These are phyloP conservation scores for Holocentrus rufus DNA, from an alignment of 2,797 vertebrate species.

Conservation along the genomic window DNA sequence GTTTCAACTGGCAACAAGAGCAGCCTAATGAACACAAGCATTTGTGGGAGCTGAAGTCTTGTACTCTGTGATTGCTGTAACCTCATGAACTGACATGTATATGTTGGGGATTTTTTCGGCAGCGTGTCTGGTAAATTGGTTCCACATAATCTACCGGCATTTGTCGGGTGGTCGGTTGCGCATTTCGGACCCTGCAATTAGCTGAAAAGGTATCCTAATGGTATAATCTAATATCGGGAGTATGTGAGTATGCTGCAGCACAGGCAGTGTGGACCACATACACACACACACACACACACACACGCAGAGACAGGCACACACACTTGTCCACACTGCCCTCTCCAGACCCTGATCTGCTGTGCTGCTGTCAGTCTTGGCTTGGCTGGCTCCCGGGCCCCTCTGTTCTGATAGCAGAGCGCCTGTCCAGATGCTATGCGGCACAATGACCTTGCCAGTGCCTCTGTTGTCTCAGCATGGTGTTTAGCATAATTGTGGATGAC, in stretches of 20 bases:
- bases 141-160: too few relatives aligned
- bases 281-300: background rate
- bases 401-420: constrained; percentile 52
- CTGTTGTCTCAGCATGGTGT: constrained; percentile 76
- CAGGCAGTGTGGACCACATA: constrained; percentile 32
- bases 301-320: constrained; percentile 17
- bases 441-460: constrained; percentile 81
- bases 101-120: too few relatives aligned
- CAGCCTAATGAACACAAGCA: too few relatives aligned
- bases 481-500: constrained; percentile 84
- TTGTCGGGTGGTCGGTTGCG: too few relatives aligned
- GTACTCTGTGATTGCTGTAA: too few relatives aligned
- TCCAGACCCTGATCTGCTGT: constrained; percentile 59
- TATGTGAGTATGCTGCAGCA: constrained; percentile 35
- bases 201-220: constrained; percentile 7
- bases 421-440: constrained; percentile 84
- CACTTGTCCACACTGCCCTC: constrained; percentile 45
- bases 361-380: constrained; percentile 26
- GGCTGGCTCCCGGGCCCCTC: constrained; percentile 6
- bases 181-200: background rate
- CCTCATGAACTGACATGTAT: too few relatives aligned
- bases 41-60: too few relatives aligned
- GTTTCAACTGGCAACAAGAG: too few relatives aligned
- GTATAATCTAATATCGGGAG: background rate
- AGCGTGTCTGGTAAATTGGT: too few relatives aligned